Evolutionary conservation across 2,797 vertebrate species (phyloP).

Genomic region (Aldrovandia affinis): DNA sequence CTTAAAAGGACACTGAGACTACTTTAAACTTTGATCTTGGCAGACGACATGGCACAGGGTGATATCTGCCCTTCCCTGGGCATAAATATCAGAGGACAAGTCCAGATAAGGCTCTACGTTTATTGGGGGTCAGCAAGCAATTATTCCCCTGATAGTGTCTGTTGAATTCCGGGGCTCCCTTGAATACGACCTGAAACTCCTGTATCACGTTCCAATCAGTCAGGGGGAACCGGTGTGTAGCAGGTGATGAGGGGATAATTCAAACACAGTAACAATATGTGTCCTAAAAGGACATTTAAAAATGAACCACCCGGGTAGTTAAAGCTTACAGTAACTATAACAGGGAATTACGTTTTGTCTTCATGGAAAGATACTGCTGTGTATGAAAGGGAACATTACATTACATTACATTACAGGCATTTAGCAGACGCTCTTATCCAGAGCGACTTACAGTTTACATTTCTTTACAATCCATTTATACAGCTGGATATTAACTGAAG

Average conservation of each 20-base stretch:
- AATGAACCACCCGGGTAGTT: too few species aligned
- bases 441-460: too few species aligned
- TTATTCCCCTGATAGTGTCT: not conserved
- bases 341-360: not conserved
- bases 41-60: not conserved
- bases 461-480: too few species aligned
- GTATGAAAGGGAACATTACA: not conserved
- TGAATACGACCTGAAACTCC: not conserved
- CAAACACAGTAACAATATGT: too few species aligned
- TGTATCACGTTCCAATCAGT: not conserved
- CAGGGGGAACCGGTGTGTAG: not conserved
- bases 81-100: not conserved
- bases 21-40: slow-evolving; percentile 18
- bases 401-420: too few species aligned
- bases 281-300: too few species aligned
- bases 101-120: not conserved
- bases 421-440: too few species aligned
- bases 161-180: not conserved
- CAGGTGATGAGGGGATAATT: not conserved
- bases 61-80: not conserved
- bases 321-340: too few species aligned
- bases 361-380: not conserved
- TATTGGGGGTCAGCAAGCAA: slow-evolving; percentile 5
- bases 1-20: not conserved
- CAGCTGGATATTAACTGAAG: too few species aligned